Conservation (phyloP, 1,140 invertebrate species). For the Sitodiplosis mosellana region DNA sequence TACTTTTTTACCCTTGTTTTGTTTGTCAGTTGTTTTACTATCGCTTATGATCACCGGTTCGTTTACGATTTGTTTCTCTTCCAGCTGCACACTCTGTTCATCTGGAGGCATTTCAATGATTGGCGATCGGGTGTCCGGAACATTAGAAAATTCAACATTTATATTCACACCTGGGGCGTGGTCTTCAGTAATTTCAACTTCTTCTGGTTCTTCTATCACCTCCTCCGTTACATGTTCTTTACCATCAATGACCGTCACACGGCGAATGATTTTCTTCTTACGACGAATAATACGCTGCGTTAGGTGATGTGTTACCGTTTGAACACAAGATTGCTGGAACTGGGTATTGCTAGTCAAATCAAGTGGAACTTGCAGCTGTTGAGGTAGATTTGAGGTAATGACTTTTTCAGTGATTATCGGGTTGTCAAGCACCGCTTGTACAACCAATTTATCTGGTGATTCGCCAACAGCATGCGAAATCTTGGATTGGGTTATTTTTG, state of each 20-base stretch:
- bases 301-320: slow-evolving; percentile 59
- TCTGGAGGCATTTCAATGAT: slow-evolving; percentile 18
- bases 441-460: slow-evolving; percentile 32
- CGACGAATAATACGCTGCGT: slow-evolving; percentile 54
- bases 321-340: slow-evolving; percentile 39
- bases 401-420: slow-evolving; percentile 17
- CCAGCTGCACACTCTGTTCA: slow-evolving; percentile 11
- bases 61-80: slow-evolving; percentile 4
- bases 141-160: slow-evolving; percentile 41
- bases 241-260: slow-evolving; percentile 58
- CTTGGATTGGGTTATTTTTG: slow-evolving; percentile 14
- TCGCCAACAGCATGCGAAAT: slow-evolving; percentile 25
- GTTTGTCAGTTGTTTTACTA: background rate
- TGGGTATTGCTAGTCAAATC: slow-evolving; percentile 20
- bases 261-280: slow-evolving; percentile 50
- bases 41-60: background rate
- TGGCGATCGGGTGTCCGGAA: slow-evolving; percentile 27
- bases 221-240: slow-evolving; percentile 62
- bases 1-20: background rate
- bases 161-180: slow-evolving; percentile 52
- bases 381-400: slow-evolving; percentile 8
- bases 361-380: slow-evolving; percentile 17
- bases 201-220: slow-evolving; percentile 61
- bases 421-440: slow-evolving; percentile 33
- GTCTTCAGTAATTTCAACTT: slow-evolving; percentile 56